Evolutionary conservation across 2,888 invertebrate genomes (phyloP).

Genomic region (Dryococelus australis): DNA sequence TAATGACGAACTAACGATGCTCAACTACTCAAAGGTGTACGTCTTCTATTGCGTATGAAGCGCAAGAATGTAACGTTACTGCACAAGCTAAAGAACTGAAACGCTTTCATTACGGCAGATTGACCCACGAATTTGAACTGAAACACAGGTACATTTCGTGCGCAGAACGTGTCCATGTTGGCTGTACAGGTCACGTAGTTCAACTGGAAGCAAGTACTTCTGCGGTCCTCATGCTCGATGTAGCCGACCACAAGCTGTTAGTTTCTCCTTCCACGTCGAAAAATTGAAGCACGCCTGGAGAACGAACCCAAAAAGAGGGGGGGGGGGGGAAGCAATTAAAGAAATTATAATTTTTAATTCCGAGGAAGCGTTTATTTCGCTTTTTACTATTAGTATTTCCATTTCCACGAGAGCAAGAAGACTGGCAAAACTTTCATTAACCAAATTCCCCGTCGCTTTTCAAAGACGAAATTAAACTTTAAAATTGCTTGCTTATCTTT

Average conservation of each 20-base stretch:
- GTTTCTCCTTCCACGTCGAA: neutral
- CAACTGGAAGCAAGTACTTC: neutral
- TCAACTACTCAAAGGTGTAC: too few species aligned
- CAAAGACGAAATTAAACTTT: conserved; percentile 16
- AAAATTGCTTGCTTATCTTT: conserved; percentile 16
- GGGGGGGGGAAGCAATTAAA: neutral
- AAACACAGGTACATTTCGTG: too few species aligned
- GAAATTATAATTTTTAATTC: conserved; percentile 16
- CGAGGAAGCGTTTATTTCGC: neutral
- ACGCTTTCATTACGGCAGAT: too few species aligned
- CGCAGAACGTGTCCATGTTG: too few species aligned
- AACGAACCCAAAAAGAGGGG: too few species aligned
- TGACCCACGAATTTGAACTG: too few species aligned
- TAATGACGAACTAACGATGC: too few species aligned
- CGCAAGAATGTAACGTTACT: too few species aligned
- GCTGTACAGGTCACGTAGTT: neutral
- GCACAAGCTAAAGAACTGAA: too few species aligned
- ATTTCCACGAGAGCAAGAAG: conserved; percentile 13
- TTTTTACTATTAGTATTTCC: conserved; percentile 3
- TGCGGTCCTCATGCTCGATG: neutral
- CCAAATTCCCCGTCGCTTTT: conserved; percentile 3
- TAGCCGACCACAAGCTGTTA: neutral
- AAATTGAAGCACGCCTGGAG: too few species aligned
- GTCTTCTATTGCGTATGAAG: too few species aligned
- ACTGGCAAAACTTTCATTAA: conserved; percentile 10